Conservation (phyloP, 2,113 vertebrate species). For the Trinectes maculatus region DNA sequence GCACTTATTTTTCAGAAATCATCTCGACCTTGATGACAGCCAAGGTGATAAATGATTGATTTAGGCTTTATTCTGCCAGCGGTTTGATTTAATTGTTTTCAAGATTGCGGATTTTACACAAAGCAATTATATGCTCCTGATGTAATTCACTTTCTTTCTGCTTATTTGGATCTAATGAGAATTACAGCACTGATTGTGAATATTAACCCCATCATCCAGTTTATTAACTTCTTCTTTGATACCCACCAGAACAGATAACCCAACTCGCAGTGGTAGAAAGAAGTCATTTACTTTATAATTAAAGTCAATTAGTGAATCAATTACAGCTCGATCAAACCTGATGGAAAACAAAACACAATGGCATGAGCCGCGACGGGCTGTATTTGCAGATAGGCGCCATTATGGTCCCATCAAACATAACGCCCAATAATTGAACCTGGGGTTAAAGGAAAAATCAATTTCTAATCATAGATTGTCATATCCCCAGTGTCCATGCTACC, state of each 20-base stretch:
- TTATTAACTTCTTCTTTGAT: slow-evolving; percentile 72
- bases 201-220: slow-evolving; percentile 72
- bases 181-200: slow-evolving; percentile 55
- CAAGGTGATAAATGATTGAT: slow-evolving; percentile 30
- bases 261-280: slow-evolving; percentile 47
- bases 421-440: slow-evolving; percentile 72
- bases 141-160: slow-evolving; percentile 61
- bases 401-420: slow-evolving; percentile 67
- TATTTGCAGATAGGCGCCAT: slow-evolving; percentile 64
- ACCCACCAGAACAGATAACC: slow-evolving; percentile 62
- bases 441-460: slow-evolving; percentile 77
- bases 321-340: slow-evolving; percentile 75
- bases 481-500: slow-evolving; percentile 49
- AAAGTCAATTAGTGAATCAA: slow-evolving; percentile 80
- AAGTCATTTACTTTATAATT: slow-evolving; percentile 75
- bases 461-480: slow-evolving; percentile 75
- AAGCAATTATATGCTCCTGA: slow-evolving; percentile 48
- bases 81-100: slow-evolving; percentile 45
- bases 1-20: slow-evolving; percentile 6
- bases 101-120: slow-evolving; percentile 43
- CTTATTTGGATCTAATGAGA: slow-evolving; percentile 65
- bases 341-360: slow-evolving; percentile 71
- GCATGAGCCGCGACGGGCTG: slow-evolving; percentile 35
- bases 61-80: slow-evolving; percentile 22
- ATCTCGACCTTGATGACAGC: slow-evolving; percentile 11